These are phyloP conservation scores for Choloepus didactylus DNA, from an alignment of 2,797 vertebrate species.

Conservation along the genomic window DNA sequence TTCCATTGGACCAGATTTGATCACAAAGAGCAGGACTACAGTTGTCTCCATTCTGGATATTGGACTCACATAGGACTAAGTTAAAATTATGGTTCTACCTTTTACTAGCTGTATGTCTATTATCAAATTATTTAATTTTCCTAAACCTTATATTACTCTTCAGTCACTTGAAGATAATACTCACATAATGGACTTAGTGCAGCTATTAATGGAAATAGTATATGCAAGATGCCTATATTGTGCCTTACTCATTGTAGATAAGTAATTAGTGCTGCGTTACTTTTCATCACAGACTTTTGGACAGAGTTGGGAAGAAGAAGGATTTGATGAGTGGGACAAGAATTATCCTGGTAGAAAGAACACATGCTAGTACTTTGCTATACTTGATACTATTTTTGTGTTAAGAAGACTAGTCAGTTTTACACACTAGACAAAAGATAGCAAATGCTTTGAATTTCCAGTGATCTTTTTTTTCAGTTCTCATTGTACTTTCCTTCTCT, in stretches of 20 bases:
- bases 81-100: background rate
- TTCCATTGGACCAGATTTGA: conserved; percentile 21
- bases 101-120: background rate
- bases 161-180: background rate
- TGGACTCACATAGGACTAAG: background rate
- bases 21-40: background rate
- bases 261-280: background rate
- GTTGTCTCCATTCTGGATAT: background rate
- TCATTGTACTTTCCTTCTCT: background rate
- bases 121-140: conserved; percentile 24
- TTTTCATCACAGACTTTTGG: background rate
- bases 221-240: background rate
- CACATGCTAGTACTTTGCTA: background rate
- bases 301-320: background rate
- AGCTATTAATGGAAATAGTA: background rate
- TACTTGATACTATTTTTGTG: background rate
- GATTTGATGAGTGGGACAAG: background rate
- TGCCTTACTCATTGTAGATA: background rate
- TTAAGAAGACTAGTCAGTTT: background rate
- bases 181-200: background rate
- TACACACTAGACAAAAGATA: background rate
- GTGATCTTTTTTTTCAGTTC: background rate
- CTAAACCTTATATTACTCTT: background rate
- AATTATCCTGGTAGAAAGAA: background rate
- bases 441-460: background rate